Conservation (phyloP, 2,113 vertebrate species). For the Athene noctua region DNA sequence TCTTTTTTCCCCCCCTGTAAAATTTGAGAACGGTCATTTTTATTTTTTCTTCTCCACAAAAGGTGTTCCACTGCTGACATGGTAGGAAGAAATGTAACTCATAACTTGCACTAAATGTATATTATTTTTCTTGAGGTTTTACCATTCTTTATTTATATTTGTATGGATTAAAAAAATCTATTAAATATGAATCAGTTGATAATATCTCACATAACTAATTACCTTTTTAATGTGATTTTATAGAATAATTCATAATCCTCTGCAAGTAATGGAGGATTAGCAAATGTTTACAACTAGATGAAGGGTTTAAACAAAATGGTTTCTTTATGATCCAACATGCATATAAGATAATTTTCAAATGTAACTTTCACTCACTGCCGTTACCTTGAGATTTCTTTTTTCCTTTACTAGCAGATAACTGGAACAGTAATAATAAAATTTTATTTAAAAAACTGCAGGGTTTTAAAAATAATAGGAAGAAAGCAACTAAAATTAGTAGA, state of each 20-base stretch:
- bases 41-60: slow-evolving; percentile 55
- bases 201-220: slow-evolving; percentile 73
- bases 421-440: slow-evolving; percentile 26
- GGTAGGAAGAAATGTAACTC: slow-evolving; percentile 74
- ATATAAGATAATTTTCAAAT: slow-evolving; percentile 8
- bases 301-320: slow-evolving; percentile 54
- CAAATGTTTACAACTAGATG: slow-evolving; percentile 71
- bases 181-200: slow-evolving; percentile 78
- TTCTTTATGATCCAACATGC: slow-evolving; percentile 49
- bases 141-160: slow-evolving; percentile 85
- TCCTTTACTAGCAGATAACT: slow-evolving; percentile 52
- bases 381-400: slow-evolving; percentile 45
- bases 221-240: slow-evolving; percentile 82
- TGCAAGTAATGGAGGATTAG: slow-evolving; percentile 57
- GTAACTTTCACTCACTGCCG: slow-evolving; percentile 69
- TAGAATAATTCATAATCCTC: slow-evolving; percentile 73
- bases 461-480: slow-evolving; percentile 31
- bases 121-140: slow-evolving; percentile 79
- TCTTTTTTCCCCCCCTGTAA: neutral
- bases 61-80: slow-evolving; percentile 72
- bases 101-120: slow-evolving; percentile 85
- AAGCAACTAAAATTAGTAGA: neutral
- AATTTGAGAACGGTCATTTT: slow-evolving; percentile 61
- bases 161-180: slow-evolving; percentile 75
- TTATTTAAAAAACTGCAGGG: neutral